Evolutionary conservation across 2,888 invertebrate genomes (phyloP).

Genomic region (Drosophila mayaguana): DNA sequence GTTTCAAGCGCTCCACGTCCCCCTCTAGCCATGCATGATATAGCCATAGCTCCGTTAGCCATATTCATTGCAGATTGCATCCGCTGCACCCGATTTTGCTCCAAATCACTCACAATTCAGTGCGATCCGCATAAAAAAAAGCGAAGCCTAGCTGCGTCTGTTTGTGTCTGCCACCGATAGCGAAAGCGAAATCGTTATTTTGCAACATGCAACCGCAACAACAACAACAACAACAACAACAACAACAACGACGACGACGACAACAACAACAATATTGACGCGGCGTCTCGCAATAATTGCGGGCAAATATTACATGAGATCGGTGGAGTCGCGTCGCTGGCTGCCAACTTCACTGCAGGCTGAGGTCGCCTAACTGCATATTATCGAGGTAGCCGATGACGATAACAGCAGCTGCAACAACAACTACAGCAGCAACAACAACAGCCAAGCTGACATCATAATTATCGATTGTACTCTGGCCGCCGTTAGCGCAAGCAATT

Average conservation of each 20-base stretch:
- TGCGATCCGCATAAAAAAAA: slow-evolving; percentile 51
- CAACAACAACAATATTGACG: slow-evolving; percentile 60
- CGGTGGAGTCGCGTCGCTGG: slow-evolving; percentile 18
- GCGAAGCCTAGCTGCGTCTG: slow-evolving; percentile 51
- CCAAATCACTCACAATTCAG: slow-evolving; percentile 78
- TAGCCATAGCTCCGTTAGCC: not conserved
- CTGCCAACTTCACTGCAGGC: slow-evolving; percentile 35
- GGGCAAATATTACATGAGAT: slow-evolving; percentile 76
- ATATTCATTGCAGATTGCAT: slow-evolving; percentile 42
- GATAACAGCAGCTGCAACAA: slow-evolving; percentile 48
- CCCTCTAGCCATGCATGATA: not conserved
- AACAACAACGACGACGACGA: slow-evolving; percentile 51
- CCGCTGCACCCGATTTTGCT: slow-evolving; percentile 51
- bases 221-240: slow-evolving; percentile 44
- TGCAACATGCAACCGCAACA: slow-evolving; percentile 78
- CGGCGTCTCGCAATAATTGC: slow-evolving; percentile 73
- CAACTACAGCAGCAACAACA: slow-evolving; percentile 25
- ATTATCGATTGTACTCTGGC: slow-evolving; percentile 66
- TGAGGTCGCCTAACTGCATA: slow-evolving; percentile 51
- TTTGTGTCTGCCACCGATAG: slow-evolving; percentile 40
- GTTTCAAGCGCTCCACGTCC: not conserved
- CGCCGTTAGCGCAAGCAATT: slow-evolving; percentile 54
- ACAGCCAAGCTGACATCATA: slow-evolving; percentile 60
- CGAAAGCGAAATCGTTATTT: slow-evolving; percentile 76
- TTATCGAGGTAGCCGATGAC: slow-evolving; percentile 67